Base-by-base conservation (phyloP, 2,888 invertebrate genomes). In the Drosophila borealis region DNA sequence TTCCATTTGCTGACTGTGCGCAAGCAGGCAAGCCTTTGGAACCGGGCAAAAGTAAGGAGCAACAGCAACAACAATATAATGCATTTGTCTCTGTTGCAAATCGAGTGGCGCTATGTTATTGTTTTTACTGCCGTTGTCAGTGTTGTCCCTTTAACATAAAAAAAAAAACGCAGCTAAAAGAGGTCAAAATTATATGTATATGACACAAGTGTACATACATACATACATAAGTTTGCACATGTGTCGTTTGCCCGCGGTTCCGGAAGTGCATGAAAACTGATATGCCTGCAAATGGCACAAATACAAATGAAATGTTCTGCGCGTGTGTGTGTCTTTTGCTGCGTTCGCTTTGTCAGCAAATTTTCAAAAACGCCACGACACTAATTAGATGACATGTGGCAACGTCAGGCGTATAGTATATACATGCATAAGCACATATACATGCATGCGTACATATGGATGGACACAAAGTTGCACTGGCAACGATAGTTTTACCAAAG, bases 321-420 rank as follows among this genome's bases (percentile, higher is more conserved):
- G 41, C 21, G 25, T 54, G 39, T 19, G 19, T 37, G 34, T 45
- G 39, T 36, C 33, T 46, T 55, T 51, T 19, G 14, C 25, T 42
- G 36, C 21, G 17, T 33, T 29, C 41, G 19, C 51, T 36, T 37
- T 51, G 49, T 53, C 55, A 60, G 36, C 50, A 44, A 53, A 67
- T 67, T 17, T 50, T 56, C 29, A 60, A 55, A 56, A 57, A 37
- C 17, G 8, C 10, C 44, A 61, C 33, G n/a, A 41, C 36, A 62
- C 63, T 73, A 70, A 81, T 80, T 70, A 71, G 77, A 70, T 69
- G 63, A 59, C 73, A 71, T 76, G 73, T 79, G 79, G 70, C 79
- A 78, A 68, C 61, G 57, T 39, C 44, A 48, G 11, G 44, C 62
- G 48, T 21, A 44, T 39, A 55, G 3, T 13, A 10, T 33, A 19